A percentile compares a stretch with the other conserved stretches of the same genome.
These are phyloP conservation scores for Bryconaethiops microstoma DNA, from an alignment of 2,797 vertebrate genomes.

Conservation along the genomic window DNA sequence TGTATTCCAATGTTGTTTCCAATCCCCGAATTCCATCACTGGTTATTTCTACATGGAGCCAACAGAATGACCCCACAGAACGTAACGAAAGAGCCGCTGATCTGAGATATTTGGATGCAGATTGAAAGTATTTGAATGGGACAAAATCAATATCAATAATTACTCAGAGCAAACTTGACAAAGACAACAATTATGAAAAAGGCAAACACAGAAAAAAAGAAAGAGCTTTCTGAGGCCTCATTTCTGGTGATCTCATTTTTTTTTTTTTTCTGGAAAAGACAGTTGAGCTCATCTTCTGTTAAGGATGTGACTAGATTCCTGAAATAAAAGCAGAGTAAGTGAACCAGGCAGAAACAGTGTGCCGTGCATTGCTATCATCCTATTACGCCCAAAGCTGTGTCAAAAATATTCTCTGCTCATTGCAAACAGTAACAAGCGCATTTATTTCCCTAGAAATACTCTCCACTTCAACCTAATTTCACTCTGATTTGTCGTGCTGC, in stretches of 20 bases:
- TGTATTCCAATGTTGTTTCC: slow-evolving; percentile 11
- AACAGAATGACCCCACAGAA: background rate
- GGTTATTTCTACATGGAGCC: background rate
- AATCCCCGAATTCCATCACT: background rate
- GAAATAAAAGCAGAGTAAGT: background rate
- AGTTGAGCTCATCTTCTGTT: background rate
- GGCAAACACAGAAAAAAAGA: background rate
- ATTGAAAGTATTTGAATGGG: background rate
- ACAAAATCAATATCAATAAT: background rate
- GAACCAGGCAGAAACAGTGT: slow-evolving; percentile 1
- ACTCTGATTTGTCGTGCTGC: slow-evolving; percentile 28
- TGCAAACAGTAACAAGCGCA: background rate
- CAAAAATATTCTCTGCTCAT: slow-evolving; percentile 15
- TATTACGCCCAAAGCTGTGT: slow-evolving; percentile 6
- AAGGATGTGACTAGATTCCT: slow-evolving; percentile 7
- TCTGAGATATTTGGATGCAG: background rate
- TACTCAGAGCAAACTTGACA: background rate
- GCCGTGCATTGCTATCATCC: background rate
- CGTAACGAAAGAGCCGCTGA: background rate
- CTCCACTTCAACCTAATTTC: slow-evolving; percentile 32
- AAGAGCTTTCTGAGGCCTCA: background rate
- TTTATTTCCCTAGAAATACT: slow-evolving; percentile 16
- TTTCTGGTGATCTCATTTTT: background rate
- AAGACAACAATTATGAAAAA: background rate
- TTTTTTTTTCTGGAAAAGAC: slow-evolving; percentile 12